These are phyloP conservation scores for Drosophila paulistorum DNA, from an alignment of 1,140 invertebrate genomes.

Conservation along the genomic window DNA sequence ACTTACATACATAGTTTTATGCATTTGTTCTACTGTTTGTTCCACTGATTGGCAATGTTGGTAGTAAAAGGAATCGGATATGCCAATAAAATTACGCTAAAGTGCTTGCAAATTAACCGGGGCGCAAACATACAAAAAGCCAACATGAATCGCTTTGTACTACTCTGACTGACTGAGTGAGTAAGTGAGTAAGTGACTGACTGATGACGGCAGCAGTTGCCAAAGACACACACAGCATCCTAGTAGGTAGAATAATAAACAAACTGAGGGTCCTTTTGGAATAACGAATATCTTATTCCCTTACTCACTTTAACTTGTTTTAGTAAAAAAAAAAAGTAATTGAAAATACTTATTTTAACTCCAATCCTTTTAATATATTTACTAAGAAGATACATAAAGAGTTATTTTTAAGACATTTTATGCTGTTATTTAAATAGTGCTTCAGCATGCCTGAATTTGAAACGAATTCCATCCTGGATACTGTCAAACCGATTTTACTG, in stretches of 20 bases:
- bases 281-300: background rate
- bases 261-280: background rate
- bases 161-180: constrained; percentile 19
- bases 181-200: background rate
- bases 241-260: background rate
- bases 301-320: no score
- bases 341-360: no score
- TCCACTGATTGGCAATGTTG: constrained; percentile 35
- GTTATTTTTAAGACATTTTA: no score
- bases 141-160: constrained; percentile 20
- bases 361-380: no score
- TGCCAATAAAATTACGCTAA: constrained; percentile 61
- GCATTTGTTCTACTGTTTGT: constrained; percentile 45
- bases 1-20: constrained; percentile 48
- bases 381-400: no score
- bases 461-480: no score
- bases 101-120: constrained; percentile 60
- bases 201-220: constrained; percentile 1
- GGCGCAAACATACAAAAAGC: constrained; percentile 39
- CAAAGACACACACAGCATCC: background rate
- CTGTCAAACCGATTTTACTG: no score
- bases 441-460: no score
- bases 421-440: no score
- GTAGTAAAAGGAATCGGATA: constrained; percentile 36
- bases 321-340: no score